Evolutionary conservation across 2,888 invertebrate species (phyloP).

Genomic region (Cotesia congregata): DNA sequence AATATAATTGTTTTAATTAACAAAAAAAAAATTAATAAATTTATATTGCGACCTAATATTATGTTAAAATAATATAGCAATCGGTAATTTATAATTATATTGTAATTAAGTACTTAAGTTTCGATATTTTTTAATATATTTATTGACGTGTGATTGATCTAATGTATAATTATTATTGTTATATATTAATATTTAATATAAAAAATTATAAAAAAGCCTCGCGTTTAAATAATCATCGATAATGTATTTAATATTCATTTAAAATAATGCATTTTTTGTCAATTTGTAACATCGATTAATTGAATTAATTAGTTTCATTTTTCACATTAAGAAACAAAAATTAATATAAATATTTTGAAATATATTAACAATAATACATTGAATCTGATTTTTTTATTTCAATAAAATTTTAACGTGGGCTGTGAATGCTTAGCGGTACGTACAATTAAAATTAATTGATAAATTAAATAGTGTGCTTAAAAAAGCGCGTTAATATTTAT

Average conservation of each 20-base stretch:
- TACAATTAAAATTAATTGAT: constrained; percentile 8
- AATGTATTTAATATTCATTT: background rate
- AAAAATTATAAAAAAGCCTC: constrained; percentile 20
- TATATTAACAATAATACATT: background rate
- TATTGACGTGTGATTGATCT: constrained; percentile 23
- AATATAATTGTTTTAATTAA: background rate
- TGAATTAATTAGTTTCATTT: background rate
- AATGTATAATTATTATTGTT: constrained; percentile 13
- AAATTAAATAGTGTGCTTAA: constrained; percentile 7
- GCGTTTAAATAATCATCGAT: background rate
- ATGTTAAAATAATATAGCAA: background rate
- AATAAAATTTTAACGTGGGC: constrained; percentile 36
- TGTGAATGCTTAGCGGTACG: constrained; percentile 36
- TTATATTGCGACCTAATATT: background rate
- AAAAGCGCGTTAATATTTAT: constrained; percentile 13
- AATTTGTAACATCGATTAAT: background rate
- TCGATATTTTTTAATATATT: constrained; percentile 37
- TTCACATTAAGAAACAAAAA: background rate
- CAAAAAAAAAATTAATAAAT: background rate
- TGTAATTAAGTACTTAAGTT: constrained; percentile 28
- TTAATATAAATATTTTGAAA: background rate
- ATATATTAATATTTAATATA: background rate
- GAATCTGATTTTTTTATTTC: background rate
- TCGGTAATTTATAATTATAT: constrained; percentile 14
- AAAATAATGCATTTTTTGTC: constrained; percentile 10